Evolutionary conservation across 2,888 invertebrate species (phyloP), one percentile per base, ranked within the genome.

Genomic region (Eupithecia tripunctaria): DNA sequence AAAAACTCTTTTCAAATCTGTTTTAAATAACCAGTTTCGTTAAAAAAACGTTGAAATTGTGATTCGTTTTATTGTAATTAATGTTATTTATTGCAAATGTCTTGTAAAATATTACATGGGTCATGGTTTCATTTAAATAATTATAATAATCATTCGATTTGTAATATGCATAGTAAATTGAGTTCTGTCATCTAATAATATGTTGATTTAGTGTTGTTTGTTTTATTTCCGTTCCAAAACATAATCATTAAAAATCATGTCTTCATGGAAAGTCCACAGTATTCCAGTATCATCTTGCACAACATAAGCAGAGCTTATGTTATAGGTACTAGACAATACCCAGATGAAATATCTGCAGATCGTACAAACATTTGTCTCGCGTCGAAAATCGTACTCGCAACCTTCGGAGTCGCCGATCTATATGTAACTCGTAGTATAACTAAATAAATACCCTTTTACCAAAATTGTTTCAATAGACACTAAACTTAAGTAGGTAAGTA

Each of bases 11-110:
- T 68, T 36, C 18, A 21, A 68, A 73, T 27, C 56, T 29, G 43
- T 47, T 73, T 75, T 67, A 18, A 73, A 74, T 72, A 68, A 75
- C 70, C 43, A 5, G 74, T 75, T 73, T 73, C 32, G 27, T 65
- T 38, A 51, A 21, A 62, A 60, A 62, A 65, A 66, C 36, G 12
- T 32, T 32, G 56, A 69, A 43, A 32, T 60, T 68, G n/a, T 36
- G 59, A 68, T 74, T 68, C 51, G 66, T 68, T 51, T 65, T 51
- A 60, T 64, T 60, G 47, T 74, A 38, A 65, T 60, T 71, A 68
- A 51, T 60, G 65, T 70, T 70, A 56, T 65, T 66, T 71, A 65
- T 66, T 68, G 47, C 64, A 62, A 47, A 65, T 73, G 63, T 56
- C 41, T 56, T 56, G 64, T 38, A 64, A 64, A 64, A 64, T 64